These are phyloP conservation scores for Lithobates pipiens DNA, from an alignment of 2,797 vertebrate species.

Conservation along the genomic window DNA sequence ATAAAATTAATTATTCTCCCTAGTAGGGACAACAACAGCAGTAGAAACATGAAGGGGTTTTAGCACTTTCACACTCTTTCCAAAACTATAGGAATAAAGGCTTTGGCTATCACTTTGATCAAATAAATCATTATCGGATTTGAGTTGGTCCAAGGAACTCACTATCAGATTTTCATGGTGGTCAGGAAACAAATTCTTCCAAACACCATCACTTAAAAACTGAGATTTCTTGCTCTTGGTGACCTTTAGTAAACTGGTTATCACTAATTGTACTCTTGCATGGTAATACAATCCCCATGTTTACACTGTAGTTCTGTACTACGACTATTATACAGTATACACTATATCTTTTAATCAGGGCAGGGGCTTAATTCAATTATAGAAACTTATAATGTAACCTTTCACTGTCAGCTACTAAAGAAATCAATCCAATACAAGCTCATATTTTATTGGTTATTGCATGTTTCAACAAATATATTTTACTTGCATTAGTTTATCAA, in stretches of 20 bases:
- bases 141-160: too few species aligned
- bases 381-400: not conserved
- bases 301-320: not conserved
- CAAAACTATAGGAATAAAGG: too few species aligned
- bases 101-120: too few species aligned
- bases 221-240: not conserved
- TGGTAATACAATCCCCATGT: not conserved
- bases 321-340: not conserved
- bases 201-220: not conserved
- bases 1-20: too few species aligned
- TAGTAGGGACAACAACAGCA: too few species aligned
- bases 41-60: too few species aligned
- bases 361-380: not conserved
- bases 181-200: not conserved
- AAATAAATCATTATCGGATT: too few species aligned
- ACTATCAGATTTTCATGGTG: too few species aligned
- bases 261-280: not conserved
- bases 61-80: too few species aligned
- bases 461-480: not conserved
- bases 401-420: not conserved
- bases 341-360: not conserved
- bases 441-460: too few species aligned
- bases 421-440: too few species aligned
- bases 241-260: not conserved
- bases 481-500: not conserved